Evolutionary conservation across 2,113 vertebrate genomes (phyloP).

Genomic region (Meleagris gallopavo): DNA sequence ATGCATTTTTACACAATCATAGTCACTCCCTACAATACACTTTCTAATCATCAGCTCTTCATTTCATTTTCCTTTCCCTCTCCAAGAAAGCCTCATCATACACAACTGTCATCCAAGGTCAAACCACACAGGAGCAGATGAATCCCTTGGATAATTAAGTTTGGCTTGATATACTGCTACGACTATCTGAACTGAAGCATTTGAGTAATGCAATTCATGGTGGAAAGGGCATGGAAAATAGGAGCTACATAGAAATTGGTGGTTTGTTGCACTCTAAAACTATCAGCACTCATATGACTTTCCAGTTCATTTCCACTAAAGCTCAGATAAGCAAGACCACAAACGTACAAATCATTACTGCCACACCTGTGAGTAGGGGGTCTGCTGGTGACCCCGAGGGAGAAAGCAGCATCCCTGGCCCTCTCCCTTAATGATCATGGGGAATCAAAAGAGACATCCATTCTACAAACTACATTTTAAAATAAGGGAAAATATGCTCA

Average conservation of each 20-base stretch:
- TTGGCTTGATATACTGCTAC: neutral
- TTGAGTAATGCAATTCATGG: neutral
- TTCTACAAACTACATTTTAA: neutral
- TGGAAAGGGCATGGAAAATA: neutral
- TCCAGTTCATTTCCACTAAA: neutral
- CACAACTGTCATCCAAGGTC: neutral
- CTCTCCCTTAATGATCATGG: neutral
- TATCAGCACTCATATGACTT: neutral
- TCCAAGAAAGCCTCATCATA: neutral
- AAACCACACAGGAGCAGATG: neutral
- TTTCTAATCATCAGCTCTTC: neutral
- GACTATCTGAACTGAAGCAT: neutral
- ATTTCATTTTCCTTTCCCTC: neutral
- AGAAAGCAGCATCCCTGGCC: neutral
- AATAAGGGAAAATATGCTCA: neutral
- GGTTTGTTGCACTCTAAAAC: neutral
- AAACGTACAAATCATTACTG: neutral
- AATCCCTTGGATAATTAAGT: neutral
- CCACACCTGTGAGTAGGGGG: rapidly evolving
- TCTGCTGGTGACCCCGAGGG: neutral
- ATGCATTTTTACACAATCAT: neutral
- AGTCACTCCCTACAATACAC: neutral
- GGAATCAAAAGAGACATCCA: neutral
- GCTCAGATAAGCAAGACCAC: neutral
- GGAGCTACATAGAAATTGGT: neutral